These are phyloP conservation scores for Dinoponera quadriceps DNA, from an alignment of 1,140 invertebrate genomes.

Conservation along the genomic window DNA sequence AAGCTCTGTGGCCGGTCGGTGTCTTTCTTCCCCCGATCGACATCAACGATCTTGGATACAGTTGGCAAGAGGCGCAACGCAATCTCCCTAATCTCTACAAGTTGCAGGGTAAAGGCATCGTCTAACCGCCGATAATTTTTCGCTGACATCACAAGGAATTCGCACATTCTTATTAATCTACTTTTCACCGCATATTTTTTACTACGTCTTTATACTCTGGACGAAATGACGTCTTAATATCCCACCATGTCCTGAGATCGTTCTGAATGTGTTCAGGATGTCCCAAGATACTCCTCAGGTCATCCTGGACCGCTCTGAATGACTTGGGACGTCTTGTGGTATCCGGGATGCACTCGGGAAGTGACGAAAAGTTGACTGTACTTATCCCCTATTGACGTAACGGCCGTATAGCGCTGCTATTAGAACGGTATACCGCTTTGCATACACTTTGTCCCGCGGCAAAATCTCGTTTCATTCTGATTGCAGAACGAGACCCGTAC, in stretches of 20 bases:
- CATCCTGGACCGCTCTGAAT: too few species aligned
- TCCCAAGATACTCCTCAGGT: too few species aligned
- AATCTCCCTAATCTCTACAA: slow-evolving; percentile 70
- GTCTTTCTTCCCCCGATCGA: slow-evolving; percentile 76
- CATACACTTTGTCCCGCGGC: too few species aligned
- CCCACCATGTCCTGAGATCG: too few species aligned
- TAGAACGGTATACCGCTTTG: slow-evolving; percentile 49
- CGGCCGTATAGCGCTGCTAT: slow-evolving; percentile 1
- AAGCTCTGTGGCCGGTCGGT: slow-evolving; percentile 76
- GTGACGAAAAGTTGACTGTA: neutral
- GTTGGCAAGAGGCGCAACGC: slow-evolving; percentile 68
- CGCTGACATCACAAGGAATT: neutral
- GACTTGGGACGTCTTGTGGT: too few species aligned
- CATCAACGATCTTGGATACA: slow-evolving; percentile 75
- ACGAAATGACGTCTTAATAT: neutral
- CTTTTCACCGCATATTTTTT: slow-evolving; percentile 11
- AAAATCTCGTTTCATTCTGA: slow-evolving; percentile 3
- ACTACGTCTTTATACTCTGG: neutral
- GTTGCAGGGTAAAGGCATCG: neutral
- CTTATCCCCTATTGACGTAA: neutral
- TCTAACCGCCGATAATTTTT: neutral
- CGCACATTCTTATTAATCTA: neutral
- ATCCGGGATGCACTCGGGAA: too few species aligned
- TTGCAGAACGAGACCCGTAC: slow-evolving; percentile 83
- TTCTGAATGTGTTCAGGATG: too few species aligned